Evolutionary conservation across 1,140 invertebrate genomes (phyloP), one percentile per base, ranked within the genome.

Genomic region (Lasioglossum albipes): DNA sequence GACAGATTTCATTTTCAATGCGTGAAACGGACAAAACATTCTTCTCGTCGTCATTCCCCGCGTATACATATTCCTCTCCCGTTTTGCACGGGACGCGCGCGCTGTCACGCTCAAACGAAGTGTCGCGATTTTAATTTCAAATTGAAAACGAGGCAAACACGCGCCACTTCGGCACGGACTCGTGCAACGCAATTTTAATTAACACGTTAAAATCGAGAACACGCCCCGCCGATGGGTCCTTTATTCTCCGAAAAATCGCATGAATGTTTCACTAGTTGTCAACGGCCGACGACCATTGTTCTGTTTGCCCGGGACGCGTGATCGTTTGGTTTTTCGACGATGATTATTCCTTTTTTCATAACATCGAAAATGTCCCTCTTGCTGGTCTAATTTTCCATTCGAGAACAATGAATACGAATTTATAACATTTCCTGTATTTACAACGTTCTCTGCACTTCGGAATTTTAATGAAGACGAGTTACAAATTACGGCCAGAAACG

Each of bases 1-100:
- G 41, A 57, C 20, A 72, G 75, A 72, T 52, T 72, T 78, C 54
- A 72, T 78, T 78, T 78, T 22, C 75, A 78, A 72, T 78, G n/a
- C 20, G 10, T 22, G 27, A 16, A 13, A 6, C 57, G 20, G n/a
- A 41, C n/a, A 57, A 62, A 62, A 49, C 41, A 71, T 62, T 31
- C 54, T 49, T 77, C 52, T 59, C 42, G 45, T 62, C 22, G 22
- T 41, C n/a, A n/a, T 27, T 16, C 31, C 20, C 13, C 62, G 41
- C n/a, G 36, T 20, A 41, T 70, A 36, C 36, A 3, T 54, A 69
- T 20, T 70, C 31, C 27, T 20, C 52, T 54, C 52, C 52, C 16
- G 16, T 20, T 54, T 70, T 70, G 61, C 70, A n/a, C 67, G 52
- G 70, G 64, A 49, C 45, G 45, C 20, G 31, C 20, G 7, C 22